These are phyloP conservation scores for Eremophila alpestris DNA, from an alignment of 2,797 vertebrate species.

Conservation along the genomic window DNA sequence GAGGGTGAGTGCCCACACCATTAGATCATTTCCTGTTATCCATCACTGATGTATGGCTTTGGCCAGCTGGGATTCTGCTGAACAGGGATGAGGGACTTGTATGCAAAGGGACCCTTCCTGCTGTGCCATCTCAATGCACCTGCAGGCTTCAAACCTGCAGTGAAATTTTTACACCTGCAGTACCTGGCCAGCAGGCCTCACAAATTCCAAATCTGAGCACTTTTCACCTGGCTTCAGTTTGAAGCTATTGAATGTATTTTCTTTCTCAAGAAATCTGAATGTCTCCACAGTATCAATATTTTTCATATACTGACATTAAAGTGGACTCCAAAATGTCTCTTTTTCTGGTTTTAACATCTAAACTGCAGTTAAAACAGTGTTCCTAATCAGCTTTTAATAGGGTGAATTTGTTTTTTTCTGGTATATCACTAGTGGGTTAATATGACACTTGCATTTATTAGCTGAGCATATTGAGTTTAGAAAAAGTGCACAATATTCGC, in stretches of 20 bases:
- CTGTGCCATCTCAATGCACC: neutral
- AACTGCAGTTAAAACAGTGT: neutral
- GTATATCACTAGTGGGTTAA: neutral
- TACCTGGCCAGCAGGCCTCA: neutral
- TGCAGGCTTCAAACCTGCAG: neutral
- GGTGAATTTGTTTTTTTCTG: neutral
- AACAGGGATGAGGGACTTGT: neutral
- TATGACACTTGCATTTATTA: neutral
- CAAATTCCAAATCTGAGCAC: neutral
- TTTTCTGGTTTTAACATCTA: neutral
- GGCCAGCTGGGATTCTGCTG: neutral
- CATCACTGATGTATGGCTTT: neutral
- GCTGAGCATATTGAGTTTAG: neutral
- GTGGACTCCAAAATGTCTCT: neutral
- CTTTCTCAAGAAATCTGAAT: neutral
- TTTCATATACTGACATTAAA: neutral
- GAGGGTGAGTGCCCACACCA: neutral
- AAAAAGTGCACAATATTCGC: neutral
- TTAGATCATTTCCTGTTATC: neutral
- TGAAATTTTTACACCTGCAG: neutral
- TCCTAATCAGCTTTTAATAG: neutral
- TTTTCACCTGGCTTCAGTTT: neutral
- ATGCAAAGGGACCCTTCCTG: neutral
- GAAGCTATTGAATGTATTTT: neutral
- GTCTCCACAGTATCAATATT: neutral